Evolutionary conservation across 2,888 invertebrate species (phyloP), one percentile per base, ranked within the genome.

Genomic region (Lepidochitona cinerea): DNA sequence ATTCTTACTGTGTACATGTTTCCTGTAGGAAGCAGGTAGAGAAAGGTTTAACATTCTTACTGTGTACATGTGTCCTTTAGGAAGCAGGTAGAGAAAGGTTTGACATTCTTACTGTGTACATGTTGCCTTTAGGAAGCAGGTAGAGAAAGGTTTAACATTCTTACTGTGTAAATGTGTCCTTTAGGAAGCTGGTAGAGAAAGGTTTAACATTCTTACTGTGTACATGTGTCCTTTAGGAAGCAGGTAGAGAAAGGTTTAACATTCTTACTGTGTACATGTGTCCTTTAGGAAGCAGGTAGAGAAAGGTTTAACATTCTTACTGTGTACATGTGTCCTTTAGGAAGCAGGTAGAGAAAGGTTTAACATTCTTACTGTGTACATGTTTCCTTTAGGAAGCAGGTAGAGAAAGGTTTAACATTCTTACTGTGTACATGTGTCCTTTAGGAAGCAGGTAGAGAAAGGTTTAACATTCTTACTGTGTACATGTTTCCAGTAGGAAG

Each of bases 101-200:
- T 97, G 80, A 94, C 93, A 74, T 96, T 96, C 88, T 91, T 97
- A n/a, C n/a, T n/a, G n/a, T n/a, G n/a, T n/a, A n/a, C n/a, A n/a
- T n/a, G n/a, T n/a, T n/a, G n/a, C n/a, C n/a, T 77, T 14, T 75
- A 89, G 91, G 75, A 88, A 90, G 53, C 80, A 83, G 54, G 85
- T 97, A 49, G 98, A 98, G 91, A 92, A 92, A 32, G 95, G 96
- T 80, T 91, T 97, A 80, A 94, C 93, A 74, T 96, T 96, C 88
- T 91, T 97, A n/a, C n/a, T n/a, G n/a, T n/a, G n/a, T n/a, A n/a
- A n/a, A n/a, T n/a, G n/a, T n/a, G n/a, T n/a, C n/a, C n/a, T 77
- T 14, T 75, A 89, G 91, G 75, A 88, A 90, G 53, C 80, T 83
- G 54, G 85, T 97, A 49, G 98, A 98, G 91, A 92, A 92, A 32